phyloP scores from a whole-genome alignment of 2,888 invertebrate genomes.

The Hydriomena furcata region DNA sequence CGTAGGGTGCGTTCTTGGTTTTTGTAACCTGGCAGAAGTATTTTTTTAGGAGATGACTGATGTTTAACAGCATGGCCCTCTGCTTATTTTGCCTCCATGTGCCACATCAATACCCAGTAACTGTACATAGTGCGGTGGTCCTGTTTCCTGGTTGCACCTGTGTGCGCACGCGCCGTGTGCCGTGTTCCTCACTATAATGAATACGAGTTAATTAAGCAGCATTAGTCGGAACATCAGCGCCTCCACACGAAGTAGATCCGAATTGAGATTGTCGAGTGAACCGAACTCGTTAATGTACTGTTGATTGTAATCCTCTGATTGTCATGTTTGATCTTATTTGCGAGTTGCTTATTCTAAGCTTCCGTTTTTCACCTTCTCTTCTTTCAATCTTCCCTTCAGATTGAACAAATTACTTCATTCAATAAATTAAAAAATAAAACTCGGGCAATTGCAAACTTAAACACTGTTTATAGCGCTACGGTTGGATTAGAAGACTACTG shows the following conservation, averaged over 20 bases:
- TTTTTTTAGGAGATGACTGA: neutral
- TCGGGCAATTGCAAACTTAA: too few species aligned
- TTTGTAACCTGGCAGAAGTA: too few species aligned
- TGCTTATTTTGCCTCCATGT: neutral
- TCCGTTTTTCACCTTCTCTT: neutral
- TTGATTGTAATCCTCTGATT: constrained; percentile 38
- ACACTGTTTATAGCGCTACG: too few species aligned
- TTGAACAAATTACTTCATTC: too few species aligned
- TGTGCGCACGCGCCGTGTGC: constrained; percentile 59
- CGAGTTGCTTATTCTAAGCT: neutral
- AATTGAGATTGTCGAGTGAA: constrained; percentile 58
- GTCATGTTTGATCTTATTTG: constrained; percentile 16
- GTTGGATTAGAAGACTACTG: too few species aligned
- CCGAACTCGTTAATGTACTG: constrained; percentile 52
- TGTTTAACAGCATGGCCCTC: neutral
- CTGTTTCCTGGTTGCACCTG: constrained; percentile 54
- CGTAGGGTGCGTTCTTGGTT: too few species aligned
- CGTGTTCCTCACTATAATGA: constrained; percentile 67
- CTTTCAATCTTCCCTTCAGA: too few species aligned
- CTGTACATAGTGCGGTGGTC: constrained; percentile 44
- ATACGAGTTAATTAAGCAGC: constrained; percentile 82
- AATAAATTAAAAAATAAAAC: too few species aligned
- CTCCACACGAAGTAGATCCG: constrained; percentile 76
- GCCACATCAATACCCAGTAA: neutral
- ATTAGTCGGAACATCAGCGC: constrained; percentile 76